phyloP scores from a whole-genome alignment of 1,140 invertebrate species.

The Euglossa dilemma region DNA sequence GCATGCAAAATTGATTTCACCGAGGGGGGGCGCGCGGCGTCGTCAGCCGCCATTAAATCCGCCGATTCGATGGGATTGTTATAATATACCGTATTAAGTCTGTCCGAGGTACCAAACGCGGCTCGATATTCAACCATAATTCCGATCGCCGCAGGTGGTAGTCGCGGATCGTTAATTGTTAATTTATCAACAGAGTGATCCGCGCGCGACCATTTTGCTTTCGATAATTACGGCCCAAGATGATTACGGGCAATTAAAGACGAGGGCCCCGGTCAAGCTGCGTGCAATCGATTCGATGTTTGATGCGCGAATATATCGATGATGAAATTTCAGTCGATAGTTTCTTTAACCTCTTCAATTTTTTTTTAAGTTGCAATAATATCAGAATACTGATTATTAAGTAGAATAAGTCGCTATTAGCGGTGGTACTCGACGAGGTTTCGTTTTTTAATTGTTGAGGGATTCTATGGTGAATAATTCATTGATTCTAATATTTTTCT shows the following conservation, averaged over 20 bases:
- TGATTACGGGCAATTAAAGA: neutral
- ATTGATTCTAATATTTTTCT: too few species aligned
- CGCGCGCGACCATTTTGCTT: neutral
- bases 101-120: neutral
- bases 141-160: constrained; percentile 5
- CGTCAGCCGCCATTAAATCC: neutral
- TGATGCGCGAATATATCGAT: too few species aligned
- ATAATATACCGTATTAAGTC: constrained; percentile 32
- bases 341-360: too few species aligned
- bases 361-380: too few species aligned
- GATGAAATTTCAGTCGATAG: too few species aligned
- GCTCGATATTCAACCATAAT: constrained; percentile 25
- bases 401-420: too few species aligned
- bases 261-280: too few species aligned
- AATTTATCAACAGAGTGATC: constrained; percentile 30
- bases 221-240: neutral
- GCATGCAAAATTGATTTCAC: constrained; percentile 7
- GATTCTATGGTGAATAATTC: too few species aligned
- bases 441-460: too few species aligned
- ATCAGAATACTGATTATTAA: too few species aligned
- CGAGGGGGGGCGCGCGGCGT: neutral
- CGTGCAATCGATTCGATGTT: too few species aligned
- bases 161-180: constrained; percentile 24
- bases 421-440: too few species aligned
- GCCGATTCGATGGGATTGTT: constrained; percentile 4